These are phyloP conservation scores for Calliopsis andreniformis DNA, from an alignment of 1,140 invertebrate genomes.

Conservation along the genomic window DNA sequence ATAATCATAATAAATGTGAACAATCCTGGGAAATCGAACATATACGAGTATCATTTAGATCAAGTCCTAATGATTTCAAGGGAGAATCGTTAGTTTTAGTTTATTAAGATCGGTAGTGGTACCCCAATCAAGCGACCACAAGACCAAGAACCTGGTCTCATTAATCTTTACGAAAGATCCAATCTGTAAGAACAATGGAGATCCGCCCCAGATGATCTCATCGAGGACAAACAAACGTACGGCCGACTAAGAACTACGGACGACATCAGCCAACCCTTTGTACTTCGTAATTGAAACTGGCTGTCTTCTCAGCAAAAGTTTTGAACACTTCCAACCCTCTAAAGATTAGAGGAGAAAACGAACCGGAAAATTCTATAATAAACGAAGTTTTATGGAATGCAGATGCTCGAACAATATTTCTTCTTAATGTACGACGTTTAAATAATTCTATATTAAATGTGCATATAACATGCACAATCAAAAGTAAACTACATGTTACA, in stretches of 20 bases:
- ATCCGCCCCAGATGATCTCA: slow-evolving; percentile 58
- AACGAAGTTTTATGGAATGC: background rate
- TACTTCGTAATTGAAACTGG: slow-evolving; percentile 62
- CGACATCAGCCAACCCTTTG: slow-evolving; percentile 57
- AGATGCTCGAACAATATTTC: too few species aligned
- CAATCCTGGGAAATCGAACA: background rate
- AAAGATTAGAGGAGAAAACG: background rate
- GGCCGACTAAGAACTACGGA: slow-evolving; percentile 58
- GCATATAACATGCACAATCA: too few species aligned
- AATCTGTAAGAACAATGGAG: slow-evolving; percentile 65
- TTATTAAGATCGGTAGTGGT: slow-evolving; percentile 34
- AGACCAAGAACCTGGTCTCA: slow-evolving; percentile 50
- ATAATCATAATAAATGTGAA: background rate
- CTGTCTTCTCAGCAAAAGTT: slow-evolving; percentile 49
- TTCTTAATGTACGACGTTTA: too few species aligned
- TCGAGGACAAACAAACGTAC: slow-evolving; percentile 64
- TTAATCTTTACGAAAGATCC: slow-evolving; percentile 60
- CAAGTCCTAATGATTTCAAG: background rate
- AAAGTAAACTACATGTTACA: too few species aligned
- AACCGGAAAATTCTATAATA: background rate
- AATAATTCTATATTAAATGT: too few species aligned
- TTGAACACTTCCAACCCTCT: slow-evolving; percentile 23
- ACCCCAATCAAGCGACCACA: slow-evolving; percentile 40
- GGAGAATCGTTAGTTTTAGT: slow-evolving; percentile 48
- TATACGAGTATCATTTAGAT: background rate